Evolutionary conservation across 2,888 invertebrate species (phyloP), one percentile per base, ranked within the genome.

Genomic region (Erebia aethiops): DNA sequence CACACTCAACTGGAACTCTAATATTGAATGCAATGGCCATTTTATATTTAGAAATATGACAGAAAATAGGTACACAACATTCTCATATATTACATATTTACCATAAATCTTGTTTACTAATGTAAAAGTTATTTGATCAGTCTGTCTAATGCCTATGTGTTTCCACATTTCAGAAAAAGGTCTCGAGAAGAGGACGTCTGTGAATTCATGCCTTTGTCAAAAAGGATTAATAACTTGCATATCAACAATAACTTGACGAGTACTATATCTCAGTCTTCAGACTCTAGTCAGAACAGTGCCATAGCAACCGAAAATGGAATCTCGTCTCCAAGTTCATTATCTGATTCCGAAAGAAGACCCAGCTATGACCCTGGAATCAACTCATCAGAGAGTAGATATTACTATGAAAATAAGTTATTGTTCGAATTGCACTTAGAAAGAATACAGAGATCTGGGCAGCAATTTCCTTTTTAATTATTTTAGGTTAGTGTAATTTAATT

Each of bases 171-270:
- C 86, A 97, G 97, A 83, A 97, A 98, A 94, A 94, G 97, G 77
- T 94, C 95, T 65, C 94, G 97, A 72, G 95, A 95, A 83, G 97
- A 97, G 81, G 97, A 97, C 78, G 94, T 95, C 52, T 94, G 95
- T 81, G 98, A 98, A 82, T 98, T 97, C 81, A 96, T 97, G 94
- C 98, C 98, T 68, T 89, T 98, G 67, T 98, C 98, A 14, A 98
- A 98, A 87, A 94, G 98, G 82, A 98, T 98, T 80, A 98, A 98
- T 86, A 98, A 98, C 91, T 94, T 98, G 67, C 97, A 98, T 82
- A 95, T 97, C 79, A 96, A 96, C 84, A 95, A 95, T 84, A 94
- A 87, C 76, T 82, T 92, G 51, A 79, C 82, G n/a, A 86, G 78
- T 76, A 77, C 78, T 77, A 72, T 78, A 74, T 76, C 75, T 63